Evolutionary conservation across 2,113 vertebrate genomes (phyloP).

Genomic region (Chionomys nivalis): DNA sequence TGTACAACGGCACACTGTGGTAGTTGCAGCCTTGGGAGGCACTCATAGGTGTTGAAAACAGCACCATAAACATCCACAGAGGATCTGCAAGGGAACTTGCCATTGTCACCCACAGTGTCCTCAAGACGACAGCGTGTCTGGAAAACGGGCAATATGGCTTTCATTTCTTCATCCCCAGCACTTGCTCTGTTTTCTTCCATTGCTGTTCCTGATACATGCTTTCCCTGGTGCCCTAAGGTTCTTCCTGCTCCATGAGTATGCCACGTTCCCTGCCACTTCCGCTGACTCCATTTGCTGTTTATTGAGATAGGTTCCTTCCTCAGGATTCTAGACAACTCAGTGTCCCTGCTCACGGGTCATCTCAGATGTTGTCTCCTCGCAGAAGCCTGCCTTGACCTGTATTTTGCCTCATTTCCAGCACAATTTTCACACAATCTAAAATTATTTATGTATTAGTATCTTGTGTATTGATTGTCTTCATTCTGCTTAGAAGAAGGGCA

Average conservation of each 20-base stretch:
- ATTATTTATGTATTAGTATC: background rate
- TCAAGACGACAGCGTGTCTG: background rate
- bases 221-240: background rate
- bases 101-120: background rate
- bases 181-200: background rate
- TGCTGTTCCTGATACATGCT: background rate
- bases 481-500: conserved; percentile 34
- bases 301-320: background rate
- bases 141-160: background rate
- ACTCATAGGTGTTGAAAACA: background rate
- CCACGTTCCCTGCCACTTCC: background rate
- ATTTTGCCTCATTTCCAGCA: background rate
- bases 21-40: background rate
- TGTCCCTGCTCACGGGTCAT: background rate
- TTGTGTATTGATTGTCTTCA: background rate
- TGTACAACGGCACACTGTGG: background rate
- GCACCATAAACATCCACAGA: background rate
- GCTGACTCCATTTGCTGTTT: background rate
- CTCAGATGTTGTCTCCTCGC: background rate
- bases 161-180: background rate
- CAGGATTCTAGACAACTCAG: background rate
- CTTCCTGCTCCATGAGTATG: background rate
- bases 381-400: background rate
- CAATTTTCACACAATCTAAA: background rate
- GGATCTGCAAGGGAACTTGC: background rate